Conservation (phyloP, 2,113 vertebrate genomes). For the Edolisoma coerulescens region DNA sequence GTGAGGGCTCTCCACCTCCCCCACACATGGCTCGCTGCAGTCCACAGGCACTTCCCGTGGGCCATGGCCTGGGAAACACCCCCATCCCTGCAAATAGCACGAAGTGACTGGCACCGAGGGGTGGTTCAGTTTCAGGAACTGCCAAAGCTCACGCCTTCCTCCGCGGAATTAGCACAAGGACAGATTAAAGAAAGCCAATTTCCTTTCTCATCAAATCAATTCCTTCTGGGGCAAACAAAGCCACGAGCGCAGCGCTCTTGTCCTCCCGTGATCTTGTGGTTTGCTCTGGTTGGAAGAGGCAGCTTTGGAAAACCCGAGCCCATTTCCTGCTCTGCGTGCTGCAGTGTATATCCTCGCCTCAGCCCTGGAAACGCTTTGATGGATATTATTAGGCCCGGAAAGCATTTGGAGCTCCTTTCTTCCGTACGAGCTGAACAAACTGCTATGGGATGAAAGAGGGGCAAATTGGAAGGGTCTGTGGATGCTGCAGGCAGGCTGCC, state of each 20-base stretch:
- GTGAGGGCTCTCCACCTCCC: neutral
- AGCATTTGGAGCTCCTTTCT: constrained; percentile 62
- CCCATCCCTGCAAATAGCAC: neutral
- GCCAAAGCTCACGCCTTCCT: constrained; percentile 37
- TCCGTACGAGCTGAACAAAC: constrained; percentile 41
- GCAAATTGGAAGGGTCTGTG: constrained; percentile 50
- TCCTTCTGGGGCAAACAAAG: constrained; percentile 61
- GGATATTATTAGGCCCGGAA: constrained; percentile 71
- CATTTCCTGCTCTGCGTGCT: constrained; percentile 56
- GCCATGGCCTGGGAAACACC: neutral
- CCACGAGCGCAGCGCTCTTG: neutral
- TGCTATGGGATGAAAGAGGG: constrained; percentile 43
- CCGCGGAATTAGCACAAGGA: constrained; percentile 60
- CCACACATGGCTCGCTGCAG: fast-evolving
- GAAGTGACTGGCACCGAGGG: neutral
- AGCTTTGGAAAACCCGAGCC: constrained; percentile 30
- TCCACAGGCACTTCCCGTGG: neutral
- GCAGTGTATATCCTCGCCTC: constrained; percentile 42
- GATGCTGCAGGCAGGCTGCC: neutral
- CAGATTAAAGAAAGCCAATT: constrained; percentile 63
- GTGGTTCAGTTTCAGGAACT: neutral
- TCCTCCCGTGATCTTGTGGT: constrained; percentile 53
- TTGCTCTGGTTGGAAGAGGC: constrained; percentile 43
- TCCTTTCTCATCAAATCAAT: constrained; percentile 66
- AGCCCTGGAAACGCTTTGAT: constrained; percentile 70